phyloP scores from a whole-genome alignment of 2,113 vertebrate genomes.

The Chaetodon trifascialis region DNA sequence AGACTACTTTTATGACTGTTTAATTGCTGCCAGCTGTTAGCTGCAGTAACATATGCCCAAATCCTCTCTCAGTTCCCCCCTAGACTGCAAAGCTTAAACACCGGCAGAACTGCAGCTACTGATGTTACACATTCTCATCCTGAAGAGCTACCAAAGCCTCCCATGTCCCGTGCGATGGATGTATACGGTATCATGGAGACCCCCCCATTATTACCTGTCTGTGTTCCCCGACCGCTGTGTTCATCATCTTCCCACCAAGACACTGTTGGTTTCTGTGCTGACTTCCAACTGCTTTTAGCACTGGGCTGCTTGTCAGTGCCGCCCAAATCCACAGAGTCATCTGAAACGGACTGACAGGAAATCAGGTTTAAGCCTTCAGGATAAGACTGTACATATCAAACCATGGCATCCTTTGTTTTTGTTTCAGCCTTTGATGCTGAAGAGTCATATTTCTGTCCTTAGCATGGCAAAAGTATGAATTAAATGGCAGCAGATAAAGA shows the following conservation, averaged over 20 bases:
- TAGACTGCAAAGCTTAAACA: background rate
- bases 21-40: background rate
- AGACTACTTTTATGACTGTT: background rate
- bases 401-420: too few species aligned
- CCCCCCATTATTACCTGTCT: slow-evolving; percentile 38
- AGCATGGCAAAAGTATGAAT: too few species aligned
- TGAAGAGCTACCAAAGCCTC: background rate
- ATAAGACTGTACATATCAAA: background rate
- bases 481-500: too few species aligned
- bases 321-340: slow-evolving; percentile 90
- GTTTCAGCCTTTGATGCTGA: too few species aligned
- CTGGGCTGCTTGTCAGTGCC: slow-evolving; percentile 77
- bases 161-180: background rate
- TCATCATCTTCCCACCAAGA: slow-evolving; percentile 90
- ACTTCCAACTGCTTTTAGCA: slow-evolving; percentile 75
- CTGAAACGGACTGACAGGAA: slow-evolving; percentile 91
- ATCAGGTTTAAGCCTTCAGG: background rate
- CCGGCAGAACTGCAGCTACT: background rate
- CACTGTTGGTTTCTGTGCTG: slow-evolving; percentile 74
- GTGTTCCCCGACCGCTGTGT: slow-evolving; percentile 24
- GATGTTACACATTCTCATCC: background rate
- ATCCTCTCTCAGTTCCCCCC: background rate
- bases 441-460: too few species aligned
- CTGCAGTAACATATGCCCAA: background rate
- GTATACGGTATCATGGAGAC: background rate